phyloP scores from a whole-genome alignment of 2,797 vertebrate species.

The Lophura swinhoii region DNA sequence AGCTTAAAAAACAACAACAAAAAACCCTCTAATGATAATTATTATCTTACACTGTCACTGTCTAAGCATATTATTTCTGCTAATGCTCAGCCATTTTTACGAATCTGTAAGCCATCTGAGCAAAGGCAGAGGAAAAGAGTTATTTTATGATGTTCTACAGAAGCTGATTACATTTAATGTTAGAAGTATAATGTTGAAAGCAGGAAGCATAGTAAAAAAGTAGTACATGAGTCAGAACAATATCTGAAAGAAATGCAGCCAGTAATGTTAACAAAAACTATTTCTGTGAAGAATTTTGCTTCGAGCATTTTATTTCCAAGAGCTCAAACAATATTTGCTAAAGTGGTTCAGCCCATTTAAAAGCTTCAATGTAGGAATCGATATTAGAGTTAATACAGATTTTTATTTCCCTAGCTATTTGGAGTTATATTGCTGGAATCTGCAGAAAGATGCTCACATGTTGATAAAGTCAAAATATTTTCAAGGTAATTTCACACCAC shows the following conservation, averaged over 20 bases:
- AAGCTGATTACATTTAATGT: background rate
- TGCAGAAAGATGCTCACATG: background rate
- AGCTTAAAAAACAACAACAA: background rate
- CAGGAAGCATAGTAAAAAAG: background rate
- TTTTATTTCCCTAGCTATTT: background rate
- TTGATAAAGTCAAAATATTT: background rate
- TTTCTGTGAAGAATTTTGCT: background rate
- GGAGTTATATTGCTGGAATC: background rate
- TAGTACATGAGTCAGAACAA: background rate
- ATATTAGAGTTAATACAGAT: rapidly evolving
- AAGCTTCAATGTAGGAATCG: background rate
- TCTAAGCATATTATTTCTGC: background rate
- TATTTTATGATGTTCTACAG: rapidly evolving
- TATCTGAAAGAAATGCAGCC: background rate
- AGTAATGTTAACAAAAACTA: background rate
- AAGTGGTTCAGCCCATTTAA: rapidly evolving
- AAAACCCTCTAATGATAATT: background rate
- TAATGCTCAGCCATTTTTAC: background rate
- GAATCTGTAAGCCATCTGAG: background rate
- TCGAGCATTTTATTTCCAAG: rapidly evolving
- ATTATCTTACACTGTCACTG: background rate
- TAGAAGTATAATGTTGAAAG: background rate
- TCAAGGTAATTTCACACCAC: background rate
- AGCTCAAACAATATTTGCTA: background rate
- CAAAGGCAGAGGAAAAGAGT: background rate